A percentile compares a stretch with the other conserved stretches of the same genome.
Conservation (phyloP, 1,140 invertebrate species). For the Ganaspis sp. region DNA sequence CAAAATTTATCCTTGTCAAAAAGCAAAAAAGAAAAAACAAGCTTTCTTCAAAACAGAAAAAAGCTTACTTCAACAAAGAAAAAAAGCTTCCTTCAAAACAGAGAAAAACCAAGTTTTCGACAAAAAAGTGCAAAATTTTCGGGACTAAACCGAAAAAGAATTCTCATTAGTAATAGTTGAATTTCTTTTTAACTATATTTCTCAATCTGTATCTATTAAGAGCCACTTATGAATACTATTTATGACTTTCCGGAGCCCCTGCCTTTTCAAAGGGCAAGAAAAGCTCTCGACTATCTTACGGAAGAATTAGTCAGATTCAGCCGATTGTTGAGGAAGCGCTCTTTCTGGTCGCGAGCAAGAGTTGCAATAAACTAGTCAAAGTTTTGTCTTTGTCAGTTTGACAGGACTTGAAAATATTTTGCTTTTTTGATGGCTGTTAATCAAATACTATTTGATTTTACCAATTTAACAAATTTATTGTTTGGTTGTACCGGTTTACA, state of each 20-base stretch:
- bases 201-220: constrained; percentile 1
- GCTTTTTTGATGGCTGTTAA: neutral
- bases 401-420: neutral
- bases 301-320: constrained; percentile 14
- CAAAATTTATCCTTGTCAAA: too few species aligned
- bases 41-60: too few species aligned
- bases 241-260: constrained; percentile 14
- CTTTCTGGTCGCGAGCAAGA: constrained; percentile 22
- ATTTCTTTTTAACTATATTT: constrained; percentile 1
- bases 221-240: constrained; percentile 30
- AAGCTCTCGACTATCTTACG: neutral
- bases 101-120: neutral
- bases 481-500: too few species aligned
- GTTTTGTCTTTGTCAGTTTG: neutral
- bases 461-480: neutral
- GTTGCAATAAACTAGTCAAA: constrained; percentile 10
- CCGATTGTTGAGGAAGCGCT: neutral
- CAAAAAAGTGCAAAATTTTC: neutral
- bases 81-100: too few species aligned
- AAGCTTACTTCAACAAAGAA: too few species aligned
- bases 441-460: too few species aligned
- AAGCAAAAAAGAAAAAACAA: neutral
- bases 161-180: neutral
- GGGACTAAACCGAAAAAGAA: neutral
- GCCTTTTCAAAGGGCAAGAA: constrained; percentile 26